Conservation (phyloP, 2,113 vertebrate genomes). For the Catagonus wagneri region DNA sequence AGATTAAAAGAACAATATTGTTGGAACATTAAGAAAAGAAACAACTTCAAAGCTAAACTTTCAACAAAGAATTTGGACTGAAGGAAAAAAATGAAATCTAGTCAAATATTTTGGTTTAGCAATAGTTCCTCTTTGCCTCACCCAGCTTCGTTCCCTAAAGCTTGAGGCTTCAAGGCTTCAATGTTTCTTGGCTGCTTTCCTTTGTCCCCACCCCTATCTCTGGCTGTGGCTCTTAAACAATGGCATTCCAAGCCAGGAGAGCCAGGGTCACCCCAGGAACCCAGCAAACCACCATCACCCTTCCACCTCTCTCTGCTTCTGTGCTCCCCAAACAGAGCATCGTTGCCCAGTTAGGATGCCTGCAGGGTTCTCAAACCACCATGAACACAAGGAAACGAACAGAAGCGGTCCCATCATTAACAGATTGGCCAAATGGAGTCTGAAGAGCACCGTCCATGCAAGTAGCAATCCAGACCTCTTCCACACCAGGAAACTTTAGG, state of each 20-base stretch:
- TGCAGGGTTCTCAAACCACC: neutral
- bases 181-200: constrained; percentile 77
- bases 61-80: constrained; percentile 72
- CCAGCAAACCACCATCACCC: neutral
- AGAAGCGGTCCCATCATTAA: neutral
- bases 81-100: constrained; percentile 75
- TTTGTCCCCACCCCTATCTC: constrained; percentile 17
- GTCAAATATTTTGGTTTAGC: constrained; percentile 79
- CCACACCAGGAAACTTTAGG: neutral
- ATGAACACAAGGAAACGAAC: neutral
- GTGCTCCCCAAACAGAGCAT: neutral
- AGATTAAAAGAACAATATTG: constrained; percentile 84
- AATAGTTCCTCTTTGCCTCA: constrained; percentile 70
- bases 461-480: neutral
- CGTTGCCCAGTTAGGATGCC: neutral
- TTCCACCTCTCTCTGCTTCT: constrained; percentile 14
- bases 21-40: constrained; percentile 79
- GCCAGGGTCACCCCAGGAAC: constrained; percentile 70
- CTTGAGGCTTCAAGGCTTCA: constrained; percentile 81
- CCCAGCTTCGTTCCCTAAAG: constrained; percentile 59
- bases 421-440: neutral
- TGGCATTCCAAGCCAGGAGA: constrained; percentile 59
- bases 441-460: neutral
- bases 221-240: constrained; percentile 59
- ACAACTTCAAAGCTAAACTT: constrained; percentile 83